Conservation (phyloP, 1,140 invertebrate species). For the Nasonia giraulti region DNA sequence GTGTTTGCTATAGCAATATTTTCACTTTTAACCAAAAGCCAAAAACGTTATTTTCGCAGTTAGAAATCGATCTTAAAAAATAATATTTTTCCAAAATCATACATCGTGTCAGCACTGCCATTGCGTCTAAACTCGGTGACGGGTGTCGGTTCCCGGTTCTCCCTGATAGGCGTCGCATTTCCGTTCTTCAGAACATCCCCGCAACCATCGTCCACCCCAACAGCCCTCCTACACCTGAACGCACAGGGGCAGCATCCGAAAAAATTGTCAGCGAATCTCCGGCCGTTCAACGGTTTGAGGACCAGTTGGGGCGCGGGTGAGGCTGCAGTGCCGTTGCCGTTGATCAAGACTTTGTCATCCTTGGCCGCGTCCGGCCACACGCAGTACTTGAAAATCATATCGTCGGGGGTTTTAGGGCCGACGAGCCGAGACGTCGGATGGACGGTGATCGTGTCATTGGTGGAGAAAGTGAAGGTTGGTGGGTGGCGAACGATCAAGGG, state of each 20-base stretch:
- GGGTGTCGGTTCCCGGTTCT: conserved; percentile 62
- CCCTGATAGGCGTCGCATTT: conserved; percentile 33
- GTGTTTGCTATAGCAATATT: no score
- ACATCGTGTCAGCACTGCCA: conserved; percentile 61
- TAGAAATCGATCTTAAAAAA: not conserved
- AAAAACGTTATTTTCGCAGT: no score
- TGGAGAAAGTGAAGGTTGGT: not conserved
- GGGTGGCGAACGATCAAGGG: not conserved
- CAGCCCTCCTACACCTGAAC: conserved; percentile 66
- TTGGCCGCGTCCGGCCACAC: conserved; percentile 62
- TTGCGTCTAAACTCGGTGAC: conserved; percentile 66
- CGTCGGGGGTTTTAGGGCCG: not conserved
- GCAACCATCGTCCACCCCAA: conserved; percentile 57
- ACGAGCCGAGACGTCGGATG: not conserved
- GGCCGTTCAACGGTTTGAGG: conserved; percentile 43
- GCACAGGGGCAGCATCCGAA: conserved; percentile 70
- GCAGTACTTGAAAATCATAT: conserved; percentile 69
- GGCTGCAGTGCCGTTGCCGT: conserved; percentile 59
- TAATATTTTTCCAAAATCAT: conserved; percentile 52
- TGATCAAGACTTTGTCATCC: conserved; percentile 55
- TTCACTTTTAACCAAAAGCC: no score
- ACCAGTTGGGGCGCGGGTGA: conserved; percentile 12
- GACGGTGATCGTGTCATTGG: not conserved
- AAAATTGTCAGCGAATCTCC: conserved; percentile 60
- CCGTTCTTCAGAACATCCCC: conserved; percentile 52